A percentile compares a stretch with the other conserved stretches of the same genome.
phyloP scores from a whole-genome alignment of 2,888 invertebrate species.

The Dolichopus griseipennis region DNA sequence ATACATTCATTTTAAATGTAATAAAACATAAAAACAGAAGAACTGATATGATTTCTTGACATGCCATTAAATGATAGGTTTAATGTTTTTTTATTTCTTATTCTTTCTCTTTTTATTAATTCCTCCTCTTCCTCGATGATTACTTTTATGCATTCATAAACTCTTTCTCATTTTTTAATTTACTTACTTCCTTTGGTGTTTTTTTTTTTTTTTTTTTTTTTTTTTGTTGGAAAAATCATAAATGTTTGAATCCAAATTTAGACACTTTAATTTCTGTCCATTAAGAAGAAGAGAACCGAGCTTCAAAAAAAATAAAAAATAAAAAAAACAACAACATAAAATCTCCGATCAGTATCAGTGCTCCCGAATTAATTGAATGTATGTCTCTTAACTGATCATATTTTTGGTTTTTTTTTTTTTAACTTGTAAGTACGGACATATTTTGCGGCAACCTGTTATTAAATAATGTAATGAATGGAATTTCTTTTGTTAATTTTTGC shows the following conservation, averaged over 20 bases:
- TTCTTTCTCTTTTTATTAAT: neutral
- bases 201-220: neutral
- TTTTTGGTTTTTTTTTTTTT: too few species aligned
- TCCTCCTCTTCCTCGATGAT: neutral
- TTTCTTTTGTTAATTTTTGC: too few species aligned
- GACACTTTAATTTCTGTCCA: neutral
- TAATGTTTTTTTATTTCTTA: neutral
- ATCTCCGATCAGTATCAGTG: neutral
- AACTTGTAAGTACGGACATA: too few species aligned
- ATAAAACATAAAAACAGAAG: too few species aligned
- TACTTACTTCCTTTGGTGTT: neutral
- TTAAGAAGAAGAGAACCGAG: too few species aligned
- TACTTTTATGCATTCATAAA: too few species aligned
- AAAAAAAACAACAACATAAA: neutral
- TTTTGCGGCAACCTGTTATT: neutral
- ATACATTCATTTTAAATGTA: too few species aligned
- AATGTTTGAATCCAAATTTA: neutral
- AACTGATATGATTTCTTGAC: neutral
- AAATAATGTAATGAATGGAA: neutral
- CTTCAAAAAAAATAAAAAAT: neutral
- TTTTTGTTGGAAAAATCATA: neutral
- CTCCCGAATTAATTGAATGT: conserved; percentile 3
- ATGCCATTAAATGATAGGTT: neutral
- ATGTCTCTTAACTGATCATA: neutral
- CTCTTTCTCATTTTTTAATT: neutral